Evolutionary conservation across 1,140 invertebrate genomes (phyloP).

Genomic region (Drosophila mauritiana): DNA sequence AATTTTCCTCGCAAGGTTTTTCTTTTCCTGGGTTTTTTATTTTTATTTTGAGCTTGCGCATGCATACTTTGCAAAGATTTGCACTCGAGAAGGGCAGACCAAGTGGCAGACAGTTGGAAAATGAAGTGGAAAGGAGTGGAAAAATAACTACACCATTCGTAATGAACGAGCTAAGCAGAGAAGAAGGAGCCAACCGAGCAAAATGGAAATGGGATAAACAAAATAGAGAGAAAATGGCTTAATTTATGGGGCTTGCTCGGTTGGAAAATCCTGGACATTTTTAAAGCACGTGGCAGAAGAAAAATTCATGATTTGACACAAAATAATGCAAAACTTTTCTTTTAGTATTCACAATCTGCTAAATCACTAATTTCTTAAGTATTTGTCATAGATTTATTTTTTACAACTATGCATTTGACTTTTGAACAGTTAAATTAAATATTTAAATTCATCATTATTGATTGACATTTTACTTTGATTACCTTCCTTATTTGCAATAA

Average conservation of each 20-base stretch:
- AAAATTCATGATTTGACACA: background rate
- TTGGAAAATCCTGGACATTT: conserved; percentile 8
- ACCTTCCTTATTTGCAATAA: background rate
- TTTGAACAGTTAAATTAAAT: too few relatives aligned
- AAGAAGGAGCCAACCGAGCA: conserved; percentile 1
- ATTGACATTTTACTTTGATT: background rate
- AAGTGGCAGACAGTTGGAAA: conserved; percentile 29
- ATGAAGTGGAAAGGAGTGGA: conserved; percentile 17
- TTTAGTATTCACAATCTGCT: background rate
- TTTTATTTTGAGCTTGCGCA: background rate
- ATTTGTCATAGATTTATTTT: too few relatives aligned
- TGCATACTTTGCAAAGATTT: conserved; percentile 15
- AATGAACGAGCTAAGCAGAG: conserved; percentile 23
- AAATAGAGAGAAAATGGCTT: conserved; percentile 25
- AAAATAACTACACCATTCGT: conserved; percentile 17
- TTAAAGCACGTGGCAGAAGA: background rate
- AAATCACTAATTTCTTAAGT: too few relatives aligned
- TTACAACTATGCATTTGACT: too few relatives aligned
- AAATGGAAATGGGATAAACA: conserved; percentile 23
- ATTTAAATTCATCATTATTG: too few relatives aligned
- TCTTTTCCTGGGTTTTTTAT: background rate
- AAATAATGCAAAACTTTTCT: background rate
- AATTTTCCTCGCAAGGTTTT: conserved; percentile 20
- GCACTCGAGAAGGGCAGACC: conserved; percentile 19
- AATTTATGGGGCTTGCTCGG: conserved; percentile 15